These are phyloP conservation scores for Cryptoprocta ferox DNA, from an alignment of 2,797 vertebrate species.

Conservation along the genomic window DNA sequence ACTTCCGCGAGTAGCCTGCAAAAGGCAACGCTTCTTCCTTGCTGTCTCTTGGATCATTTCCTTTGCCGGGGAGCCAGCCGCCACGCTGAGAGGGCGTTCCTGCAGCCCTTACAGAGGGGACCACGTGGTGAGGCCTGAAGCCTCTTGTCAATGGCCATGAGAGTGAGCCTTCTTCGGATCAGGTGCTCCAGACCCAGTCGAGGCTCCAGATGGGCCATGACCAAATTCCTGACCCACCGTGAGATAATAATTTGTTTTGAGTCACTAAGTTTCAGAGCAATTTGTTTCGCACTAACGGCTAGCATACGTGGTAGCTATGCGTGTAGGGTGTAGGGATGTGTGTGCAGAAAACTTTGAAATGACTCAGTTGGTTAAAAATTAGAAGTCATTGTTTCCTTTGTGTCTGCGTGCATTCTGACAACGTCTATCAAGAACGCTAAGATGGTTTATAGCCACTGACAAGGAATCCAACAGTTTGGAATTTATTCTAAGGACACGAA, in stretches of 20 bases:
- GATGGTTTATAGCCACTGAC: neutral
- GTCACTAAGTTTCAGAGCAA: neutral
- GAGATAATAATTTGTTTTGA: neutral
- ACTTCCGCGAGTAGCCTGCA: too few relatives aligned
- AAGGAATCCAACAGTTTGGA: neutral
- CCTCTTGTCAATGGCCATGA: too few relatives aligned
- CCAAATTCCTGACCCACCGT: neutral
- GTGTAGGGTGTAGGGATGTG: neutral
- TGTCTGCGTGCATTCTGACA: neutral
- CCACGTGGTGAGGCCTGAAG: neutral
- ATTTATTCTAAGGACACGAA: neutral
- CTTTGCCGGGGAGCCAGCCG: neutral
- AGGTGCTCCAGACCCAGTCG: neutral
- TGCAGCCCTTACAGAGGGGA: neutral
- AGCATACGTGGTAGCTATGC: neutral
- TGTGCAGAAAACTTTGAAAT: neutral
- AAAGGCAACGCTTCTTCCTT: neutral
- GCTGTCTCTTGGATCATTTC: neutral
- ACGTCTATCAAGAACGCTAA: neutral
- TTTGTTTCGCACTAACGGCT: neutral
- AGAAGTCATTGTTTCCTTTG: neutral
- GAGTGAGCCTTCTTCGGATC: neutral
- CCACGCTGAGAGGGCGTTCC: accelerated
- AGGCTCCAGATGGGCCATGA: neutral
- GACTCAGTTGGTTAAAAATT: neutral